Conservation (phyloP, 2,113 vertebrate species). For the human region GRCh38 chr2:6529001-6529500, state of each 20-base stretch:
- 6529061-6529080: fast-evolving
- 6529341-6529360: background rate
- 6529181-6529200: background rate
- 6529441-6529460: background rate
- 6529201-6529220: background rate
- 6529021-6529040: background rate
- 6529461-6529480: too few relatives aligned
- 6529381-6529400: background rate
- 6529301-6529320: background rate
- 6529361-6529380: background rate
- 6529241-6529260: background rate
- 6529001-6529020: background rate
- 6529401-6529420: background rate
- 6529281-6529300: too few relatives aligned
- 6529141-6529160: background rate
- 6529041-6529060: background rate
- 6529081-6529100: fast-evolving
- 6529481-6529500: background rate
- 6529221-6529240: background rate
- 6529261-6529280: too few relatives aligned
- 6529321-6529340: too few relatives aligned
- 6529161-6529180: background rate
- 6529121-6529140: fast-evolving
- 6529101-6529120: fast-evolving
- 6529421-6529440: background rate